phyloP scores from a whole-genome alignment of 2,113 vertebrate genomes.

The Dolichotis patagonum region DNA sequence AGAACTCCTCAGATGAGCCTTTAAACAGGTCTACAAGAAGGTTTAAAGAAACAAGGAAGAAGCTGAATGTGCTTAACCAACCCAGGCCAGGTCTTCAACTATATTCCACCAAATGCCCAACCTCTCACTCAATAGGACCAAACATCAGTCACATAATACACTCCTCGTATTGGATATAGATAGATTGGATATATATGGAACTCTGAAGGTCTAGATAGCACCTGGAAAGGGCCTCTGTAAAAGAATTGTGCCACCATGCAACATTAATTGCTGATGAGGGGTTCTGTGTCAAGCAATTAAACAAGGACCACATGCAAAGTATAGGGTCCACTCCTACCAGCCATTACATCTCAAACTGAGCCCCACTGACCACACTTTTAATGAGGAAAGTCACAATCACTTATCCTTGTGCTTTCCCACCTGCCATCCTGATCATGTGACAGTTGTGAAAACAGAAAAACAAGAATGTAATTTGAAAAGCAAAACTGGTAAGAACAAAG shows the following conservation, averaged over 20 bases:
- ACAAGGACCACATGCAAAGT: too few species aligned
- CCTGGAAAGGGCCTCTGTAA: background rate
- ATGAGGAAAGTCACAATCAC: background rate
- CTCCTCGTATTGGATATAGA: background rate
- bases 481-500: background rate
- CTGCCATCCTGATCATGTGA: background rate
- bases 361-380: background rate
- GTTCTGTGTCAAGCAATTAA: background rate
- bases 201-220: background rate
- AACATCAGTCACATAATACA: background rate
- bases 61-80: background rate
- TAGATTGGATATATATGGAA: background rate
- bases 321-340: background rate
- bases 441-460: background rate
- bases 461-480: background rate
- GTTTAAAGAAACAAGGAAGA: background rate
- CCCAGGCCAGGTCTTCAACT: background rate
- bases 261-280: fast-evolving
- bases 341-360: background rate
- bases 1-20: background rate
- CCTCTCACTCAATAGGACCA: background rate
- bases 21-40: background rate
- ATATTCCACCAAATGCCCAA: background rate
- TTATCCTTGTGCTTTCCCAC: background rate
- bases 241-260: background rate